Percentiles rank a stretch among this genome's conserved stretches.
phyloP scores from a whole-genome alignment of 2,797 vertebrate genomes.

The Clarias pachynema region DNA sequence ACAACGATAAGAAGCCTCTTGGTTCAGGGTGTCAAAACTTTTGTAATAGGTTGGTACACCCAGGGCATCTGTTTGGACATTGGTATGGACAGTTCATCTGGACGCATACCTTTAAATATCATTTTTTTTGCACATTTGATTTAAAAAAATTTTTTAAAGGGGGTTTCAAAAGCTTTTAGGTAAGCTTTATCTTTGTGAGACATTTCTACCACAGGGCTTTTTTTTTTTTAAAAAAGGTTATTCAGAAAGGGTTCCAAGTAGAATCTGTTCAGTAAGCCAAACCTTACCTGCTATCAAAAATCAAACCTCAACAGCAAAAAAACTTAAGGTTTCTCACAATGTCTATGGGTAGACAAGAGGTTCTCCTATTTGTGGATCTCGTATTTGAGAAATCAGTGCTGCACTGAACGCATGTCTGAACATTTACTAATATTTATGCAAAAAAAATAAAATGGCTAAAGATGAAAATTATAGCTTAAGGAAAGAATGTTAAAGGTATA shows the following conservation, averaged over 20 bases:
- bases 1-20: neutral
- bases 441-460: neutral
- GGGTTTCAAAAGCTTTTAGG: neutral
- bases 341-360: neutral
- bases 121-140: neutral
- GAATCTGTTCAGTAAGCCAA: neutral
- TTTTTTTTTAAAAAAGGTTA: too few species aligned
- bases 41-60: too few species aligned
- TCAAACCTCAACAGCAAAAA: neutral
- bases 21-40: neutral
- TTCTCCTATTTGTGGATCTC: too few species aligned
- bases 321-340: neutral
- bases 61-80: neutral
- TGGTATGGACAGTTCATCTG: neutral
- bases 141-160: neutral
- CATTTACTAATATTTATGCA: neutral
- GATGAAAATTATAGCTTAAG: neutral
- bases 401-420: neutral
- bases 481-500: neutral
- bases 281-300: neutral
- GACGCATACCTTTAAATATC: too few species aligned
- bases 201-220: neutral
- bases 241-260: neutral
- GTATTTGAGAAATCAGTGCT: neutral
- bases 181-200: neutral